Conservation (phyloP, 2,888 invertebrate genomes). For the Mimas tiliae region DNA sequence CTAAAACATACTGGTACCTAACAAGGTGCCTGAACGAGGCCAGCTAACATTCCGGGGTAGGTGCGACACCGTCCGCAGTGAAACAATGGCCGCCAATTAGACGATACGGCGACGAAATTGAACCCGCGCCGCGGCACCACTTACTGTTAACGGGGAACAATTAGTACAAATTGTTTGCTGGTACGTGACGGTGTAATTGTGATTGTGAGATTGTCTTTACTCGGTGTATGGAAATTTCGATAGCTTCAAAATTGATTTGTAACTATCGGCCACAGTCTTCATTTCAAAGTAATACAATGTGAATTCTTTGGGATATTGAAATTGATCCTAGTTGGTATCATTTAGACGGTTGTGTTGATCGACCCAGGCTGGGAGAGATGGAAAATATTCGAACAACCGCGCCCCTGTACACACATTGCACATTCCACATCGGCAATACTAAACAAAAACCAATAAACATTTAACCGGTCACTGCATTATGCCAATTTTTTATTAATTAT, state of each 20-base stretch:
- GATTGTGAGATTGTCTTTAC: constrained; percentile 9
- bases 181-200: constrained; percentile 17
- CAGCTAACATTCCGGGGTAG: constrained; percentile 24
- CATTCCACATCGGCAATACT: too few species aligned
- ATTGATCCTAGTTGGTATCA: neutral
- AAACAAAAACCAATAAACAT: too few species aligned
- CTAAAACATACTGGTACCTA: constrained; percentile 7
- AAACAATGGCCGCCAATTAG: constrained; percentile 30
- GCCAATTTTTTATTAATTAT: too few species aligned
- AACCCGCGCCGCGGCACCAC: constrained; percentile 24
- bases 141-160: constrained; percentile 23
- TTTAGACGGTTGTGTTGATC: too few species aligned
- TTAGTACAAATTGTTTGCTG: constrained; percentile 15
- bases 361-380: too few species aligned
- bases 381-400: too few species aligned
- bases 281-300: too few species aligned
- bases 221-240: neutral
- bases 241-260: neutral
- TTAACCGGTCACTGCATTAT: too few species aligned
- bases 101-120: neutral
- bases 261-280: too few species aligned
- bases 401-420: too few species aligned
- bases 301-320: too few species aligned
- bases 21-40: constrained; percentile 20
- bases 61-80: constrained; percentile 14